These are phyloP conservation scores for Panopea generosa DNA, from an alignment of 2,888 invertebrate genomes.

Conservation along the genomic window DNA sequence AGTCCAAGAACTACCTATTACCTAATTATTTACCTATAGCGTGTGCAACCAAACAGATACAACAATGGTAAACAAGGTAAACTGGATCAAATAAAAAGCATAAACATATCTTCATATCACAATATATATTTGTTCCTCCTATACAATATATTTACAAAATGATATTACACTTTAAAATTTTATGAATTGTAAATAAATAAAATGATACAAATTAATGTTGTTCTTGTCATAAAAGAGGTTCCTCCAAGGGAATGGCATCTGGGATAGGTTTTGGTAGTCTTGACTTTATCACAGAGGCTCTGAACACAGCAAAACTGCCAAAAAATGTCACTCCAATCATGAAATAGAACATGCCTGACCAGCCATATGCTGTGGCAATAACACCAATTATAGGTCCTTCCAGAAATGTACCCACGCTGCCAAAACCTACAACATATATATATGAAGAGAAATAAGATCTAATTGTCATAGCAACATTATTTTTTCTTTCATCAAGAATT, in stretches of 20 bases:
- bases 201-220: background rate
- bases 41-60: too few relatives aligned
- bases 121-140: too few relatives aligned
- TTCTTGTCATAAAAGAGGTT: slow-evolving; percentile 27
- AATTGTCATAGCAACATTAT: too few relatives aligned
- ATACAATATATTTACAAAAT: too few relatives aligned
- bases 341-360: slow-evolving; percentile 85
- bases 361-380: slow-evolving; percentile 85
- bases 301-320: slow-evolving; percentile 83
- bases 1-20: too few relatives aligned
- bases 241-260: slow-evolving; percentile 57
- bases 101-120: too few relatives aligned
- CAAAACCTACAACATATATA: slow-evolving; percentile 81
- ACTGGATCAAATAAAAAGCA: too few relatives aligned
- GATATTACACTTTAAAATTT: too few relatives aligned
- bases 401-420: slow-evolving; percentile 86
- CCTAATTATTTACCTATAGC: too few relatives aligned
- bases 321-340: slow-evolving; percentile 84
- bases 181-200: background rate
- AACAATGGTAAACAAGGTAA: too few relatives aligned
- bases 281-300: slow-evolving; percentile 76
- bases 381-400: slow-evolving; percentile 86
- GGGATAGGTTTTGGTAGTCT: slow-evolving; percentile 52
- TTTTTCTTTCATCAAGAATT: too few relatives aligned
- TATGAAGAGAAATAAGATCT: background rate